Conservation (phyloP, 2,888 invertebrate species). For the Drosophila diplacantha region DNA sequence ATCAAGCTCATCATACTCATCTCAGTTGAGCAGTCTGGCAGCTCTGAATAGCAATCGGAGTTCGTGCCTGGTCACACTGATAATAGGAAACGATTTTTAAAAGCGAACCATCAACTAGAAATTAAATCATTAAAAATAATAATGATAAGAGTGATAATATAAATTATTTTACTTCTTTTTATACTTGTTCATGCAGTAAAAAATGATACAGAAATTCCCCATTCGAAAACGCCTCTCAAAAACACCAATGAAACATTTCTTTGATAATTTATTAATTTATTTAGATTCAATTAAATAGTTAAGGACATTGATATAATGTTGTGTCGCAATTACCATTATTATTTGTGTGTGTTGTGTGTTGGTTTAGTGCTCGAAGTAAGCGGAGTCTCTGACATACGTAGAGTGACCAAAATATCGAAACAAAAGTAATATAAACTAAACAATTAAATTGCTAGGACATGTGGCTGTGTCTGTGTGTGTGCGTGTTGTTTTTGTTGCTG, state of each 20-base stretch:
- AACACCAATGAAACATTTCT: background rate
- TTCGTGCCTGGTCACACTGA: background rate
- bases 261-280: slow-evolving; percentile 63
- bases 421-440: slow-evolving; percentile 53
- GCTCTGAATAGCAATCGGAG: background rate
- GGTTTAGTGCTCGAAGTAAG: slow-evolving; percentile 49
- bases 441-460: slow-evolving; percentile 69
- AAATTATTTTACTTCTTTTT: too few relatives aligned
- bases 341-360: slow-evolving; percentile 31
- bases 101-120: background rate
- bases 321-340: slow-evolving; percentile 57
- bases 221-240: background rate
- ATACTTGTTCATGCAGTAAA: background rate
- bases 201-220: background rate
- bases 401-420: slow-evolving; percentile 39
- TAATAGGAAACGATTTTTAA: background rate
- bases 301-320: slow-evolving; percentile 67
- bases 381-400: slow-evolving; percentile 21
- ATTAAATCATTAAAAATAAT: too few relatives aligned
- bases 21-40: slow-evolving; percentile 18
- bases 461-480: slow-evolving; percentile 40
- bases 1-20: background rate
- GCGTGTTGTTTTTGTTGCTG: slow-evolving; percentile 34
- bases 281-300: slow-evolving; percentile 70
- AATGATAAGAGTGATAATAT: too few relatives aligned